phyloP scores from a whole-genome alignment of 2,888 invertebrate genomes.

The Lepidochitona cinerea region DNA sequence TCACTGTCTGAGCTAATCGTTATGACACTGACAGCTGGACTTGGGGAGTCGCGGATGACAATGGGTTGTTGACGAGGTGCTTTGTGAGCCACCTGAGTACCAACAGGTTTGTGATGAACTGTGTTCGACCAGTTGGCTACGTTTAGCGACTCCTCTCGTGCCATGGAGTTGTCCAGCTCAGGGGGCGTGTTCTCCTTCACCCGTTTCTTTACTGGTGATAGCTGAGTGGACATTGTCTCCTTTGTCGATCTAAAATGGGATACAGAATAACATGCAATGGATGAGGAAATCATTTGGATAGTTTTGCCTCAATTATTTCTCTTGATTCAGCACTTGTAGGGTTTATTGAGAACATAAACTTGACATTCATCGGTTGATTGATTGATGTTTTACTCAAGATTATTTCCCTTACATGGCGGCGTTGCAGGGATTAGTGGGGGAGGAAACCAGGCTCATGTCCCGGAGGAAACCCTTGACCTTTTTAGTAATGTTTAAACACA shows the following conservation, averaged over 20 bases:
- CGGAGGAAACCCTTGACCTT: too few species aligned
- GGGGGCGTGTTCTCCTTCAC: constrained; percentile 96
- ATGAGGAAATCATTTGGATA: too few species aligned
- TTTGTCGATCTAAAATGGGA: constrained; percentile 73
- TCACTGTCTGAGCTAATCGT: constrained; percentile 97
- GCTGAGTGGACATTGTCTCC: constrained; percentile 76
- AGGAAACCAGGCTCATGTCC: too few species aligned
- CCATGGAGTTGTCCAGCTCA: constrained; percentile 19
- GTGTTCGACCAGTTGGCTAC: constrained; percentile 15
- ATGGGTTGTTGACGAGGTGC: constrained; percentile 82
- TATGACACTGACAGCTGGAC: constrained; percentile 94
- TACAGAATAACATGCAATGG: too few species aligned
- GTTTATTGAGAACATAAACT: too few species aligned
- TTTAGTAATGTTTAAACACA: too few species aligned
- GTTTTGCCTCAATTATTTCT: too few species aligned
- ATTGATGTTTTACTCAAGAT: too few species aligned
- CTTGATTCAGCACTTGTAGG: too few species aligned
- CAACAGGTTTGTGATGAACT: constrained; percentile 9
- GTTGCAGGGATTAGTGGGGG: too few species aligned
- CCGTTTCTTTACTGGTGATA: constrained; percentile 96
- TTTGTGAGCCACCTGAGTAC: constrained; percentile 10
- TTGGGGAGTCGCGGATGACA: constrained; percentile 95
- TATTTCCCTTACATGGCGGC: too few species aligned
- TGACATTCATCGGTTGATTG: too few species aligned
- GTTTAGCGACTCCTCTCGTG: constrained; percentile 30